Base-by-base conservation (phyloP, 1,140 invertebrate species). In the Polypedilum vanderplanki region DNA sequence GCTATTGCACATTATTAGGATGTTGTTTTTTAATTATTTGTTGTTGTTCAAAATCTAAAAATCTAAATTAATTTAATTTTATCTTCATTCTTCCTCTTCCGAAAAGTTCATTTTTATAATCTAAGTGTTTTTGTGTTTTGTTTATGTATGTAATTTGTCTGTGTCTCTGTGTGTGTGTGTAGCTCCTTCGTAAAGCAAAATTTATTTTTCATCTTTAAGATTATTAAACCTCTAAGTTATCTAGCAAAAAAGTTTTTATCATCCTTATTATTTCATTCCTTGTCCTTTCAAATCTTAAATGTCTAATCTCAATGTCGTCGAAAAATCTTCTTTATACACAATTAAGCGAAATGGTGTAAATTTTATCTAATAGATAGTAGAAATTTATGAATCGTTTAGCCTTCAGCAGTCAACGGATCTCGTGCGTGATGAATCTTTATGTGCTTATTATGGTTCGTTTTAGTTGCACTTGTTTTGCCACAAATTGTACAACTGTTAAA, bases 401-500 rank as follows among this genome's bases (percentile, higher is more conserved):
- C 90, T 82, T 94, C 93, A 7, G 91, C 91, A 77, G 91, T 93
- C 75, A 94, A 88, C 18, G 92, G 90, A 81, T 94, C 92, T 46
- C 92, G 85, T 41, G 92, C 91, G 83, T 94, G 92, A 83, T 95
- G 93, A 78, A 94, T 94, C 80, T 91, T 90, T 57, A 94, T 87
- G 80, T 95, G 92, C 81, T 94, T 93, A 79, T 94, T 93, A 79
- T 94, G 92, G 85, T 94, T 94, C 33, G 91, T 93, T 83, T 94
- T 94, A 40, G 92, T 94, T 77, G 90, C 90, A 33, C 91, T 93
- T 12, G 90, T 90, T 82, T 94, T 95, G 1, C 92, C 91, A 83
- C 93, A 96, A 74, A 94, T 91, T 77, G 91, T 91, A 83, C 93
- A 96, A 57, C 10, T 57, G 46, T n/a, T n/a, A n/a, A n/a, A n/a